Evolutionary conservation across 2,888 invertebrate species (phyloP).

Genomic region (Cheilosia pagana): DNA sequence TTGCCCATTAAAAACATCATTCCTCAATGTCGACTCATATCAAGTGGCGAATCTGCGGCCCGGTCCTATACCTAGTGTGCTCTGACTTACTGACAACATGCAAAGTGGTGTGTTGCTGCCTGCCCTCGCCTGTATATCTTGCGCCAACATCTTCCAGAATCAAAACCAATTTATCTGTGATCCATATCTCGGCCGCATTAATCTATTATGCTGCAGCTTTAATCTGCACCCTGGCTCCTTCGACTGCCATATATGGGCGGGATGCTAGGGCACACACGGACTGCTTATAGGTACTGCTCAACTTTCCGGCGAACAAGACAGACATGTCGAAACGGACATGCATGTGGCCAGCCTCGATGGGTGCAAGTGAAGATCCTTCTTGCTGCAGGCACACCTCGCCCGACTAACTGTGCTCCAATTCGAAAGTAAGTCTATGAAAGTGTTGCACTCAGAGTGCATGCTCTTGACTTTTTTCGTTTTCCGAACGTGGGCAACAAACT

Average conservation of each 20-base stretch:
- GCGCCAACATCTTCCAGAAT: slow-evolving; percentile 63
- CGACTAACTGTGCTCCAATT: slow-evolving; percentile 54
- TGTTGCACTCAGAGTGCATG: slow-evolving; percentile 65
- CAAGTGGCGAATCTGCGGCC: slow-evolving; percentile 67
- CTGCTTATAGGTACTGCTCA: slow-evolving; percentile 52
- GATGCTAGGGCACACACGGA: slow-evolving; percentile 48
- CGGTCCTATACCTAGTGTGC: slow-evolving; percentile 10
- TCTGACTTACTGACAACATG: slow-evolving; percentile 53
- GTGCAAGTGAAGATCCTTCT: slow-evolving; percentile 24
- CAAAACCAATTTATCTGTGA: slow-evolving; percentile 74
- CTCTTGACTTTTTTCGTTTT: slow-evolving; percentile 58
- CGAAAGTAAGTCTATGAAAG: slow-evolving; percentile 45
- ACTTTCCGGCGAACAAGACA: slow-evolving; percentile 60
- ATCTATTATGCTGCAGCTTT: slow-evolving; percentile 69
- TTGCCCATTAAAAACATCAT: slow-evolving; percentile 71
- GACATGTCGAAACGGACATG: slow-evolving; percentile 65
- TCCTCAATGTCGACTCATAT: slow-evolving; percentile 69
- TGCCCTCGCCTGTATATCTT: slow-evolving; percentile 37
- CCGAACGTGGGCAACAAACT: slow-evolving; percentile 42
- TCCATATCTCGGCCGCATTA: slow-evolving; percentile 69
- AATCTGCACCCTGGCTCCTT: slow-evolving; percentile 62
- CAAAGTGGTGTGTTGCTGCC: slow-evolving; percentile 47
- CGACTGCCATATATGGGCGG: background rate
- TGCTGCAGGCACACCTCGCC: slow-evolving; percentile 40
- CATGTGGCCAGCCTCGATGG: slow-evolving; percentile 33